Evolutionary conservation across 2,888 invertebrate species (phyloP), one percentile per base, ranked within the genome.

Genomic region (Drosophila affinis): DNA sequence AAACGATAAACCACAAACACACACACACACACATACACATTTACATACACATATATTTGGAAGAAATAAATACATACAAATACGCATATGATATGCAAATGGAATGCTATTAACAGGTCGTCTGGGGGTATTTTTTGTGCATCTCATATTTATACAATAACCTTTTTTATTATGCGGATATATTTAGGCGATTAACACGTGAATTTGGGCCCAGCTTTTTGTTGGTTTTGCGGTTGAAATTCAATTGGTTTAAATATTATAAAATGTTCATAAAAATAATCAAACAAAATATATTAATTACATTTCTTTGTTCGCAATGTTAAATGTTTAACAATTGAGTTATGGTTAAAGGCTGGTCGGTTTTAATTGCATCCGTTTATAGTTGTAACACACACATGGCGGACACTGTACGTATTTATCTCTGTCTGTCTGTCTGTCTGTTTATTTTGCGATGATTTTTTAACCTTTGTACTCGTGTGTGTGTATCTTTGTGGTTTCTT

Each of bases 21-120:
- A 24, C 5, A 24, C 5, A 24, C 24, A 24, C 5, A 24, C 5
- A 24, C 24, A 24, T 0, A 5, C 5, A 24, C 24, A 24, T 24
- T 3, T 5, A 24, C 24, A 24, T 24, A 6, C 5, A 24, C 2
- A 9, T 9, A 29, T 9, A 9, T 9, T 9, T 9, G 9, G 9
- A 9, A 44, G 51, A 32, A 54, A 64, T 65, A 54, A 54, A 73
- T 59, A 46, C 34, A 32, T 49, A 64, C 61, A 54, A 54, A 73
- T 59, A 46, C 34, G 47, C 51, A 64, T 64, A 48, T 69, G 64
- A 77, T 80, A 86, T 83, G 82, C 78, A 83, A 88, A 83, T 82
- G 57, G 51, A 72, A 82, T 77, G 80, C 57, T 70, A 62, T 80
- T 75, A 77, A 70, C 75, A 82, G 60, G 61, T 53, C 68, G 45